Conservation (phyloP, 1,140 invertebrate species). For the Drosophila yakuba region DNA sequence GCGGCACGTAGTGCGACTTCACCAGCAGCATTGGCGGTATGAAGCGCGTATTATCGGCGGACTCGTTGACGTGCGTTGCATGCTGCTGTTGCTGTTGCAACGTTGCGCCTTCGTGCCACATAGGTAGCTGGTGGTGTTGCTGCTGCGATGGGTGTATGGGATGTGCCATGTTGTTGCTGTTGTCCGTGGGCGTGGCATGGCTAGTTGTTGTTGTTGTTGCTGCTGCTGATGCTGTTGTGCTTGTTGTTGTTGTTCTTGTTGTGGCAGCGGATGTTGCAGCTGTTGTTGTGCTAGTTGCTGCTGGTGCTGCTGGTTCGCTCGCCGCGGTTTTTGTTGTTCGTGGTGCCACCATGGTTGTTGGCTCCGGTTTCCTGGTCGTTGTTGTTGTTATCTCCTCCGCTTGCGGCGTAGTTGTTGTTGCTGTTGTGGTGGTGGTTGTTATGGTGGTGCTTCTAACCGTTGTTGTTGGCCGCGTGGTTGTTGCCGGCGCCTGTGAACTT, state of each 20-base stretch:
- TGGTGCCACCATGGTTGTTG: slow-evolving; percentile 6
- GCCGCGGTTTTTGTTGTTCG: slow-evolving; percentile 10
- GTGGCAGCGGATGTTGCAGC: neutral
- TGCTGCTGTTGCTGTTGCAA: slow-evolving; percentile 31
- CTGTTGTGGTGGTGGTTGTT: slow-evolving; percentile 9
- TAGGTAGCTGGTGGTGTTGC: slow-evolving; percentile 26
- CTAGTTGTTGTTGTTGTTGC: slow-evolving; percentile 10
- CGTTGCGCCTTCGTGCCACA: slow-evolving; percentile 14
- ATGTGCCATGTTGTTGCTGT: slow-evolving; percentile 14
- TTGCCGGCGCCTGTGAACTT: slow-evolving; percentile 14
- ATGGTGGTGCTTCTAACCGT: slow-evolving; percentile 6
- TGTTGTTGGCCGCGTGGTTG: slow-evolving; percentile 1
- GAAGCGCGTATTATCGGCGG: slow-evolving; percentile 80
- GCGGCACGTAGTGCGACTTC: slow-evolving; percentile 82
- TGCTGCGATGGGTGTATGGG: slow-evolving; percentile 37
- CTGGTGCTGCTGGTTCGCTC: neutral
- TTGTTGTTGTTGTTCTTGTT: slow-evolving; percentile 5
- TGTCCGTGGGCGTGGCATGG: slow-evolving; percentile 1
- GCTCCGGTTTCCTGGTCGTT: slow-evolving; percentile 4
- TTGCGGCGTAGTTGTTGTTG: slow-evolving; percentile 7
- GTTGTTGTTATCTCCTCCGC: slow-evolving; percentile 11
- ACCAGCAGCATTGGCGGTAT: slow-evolving; percentile 84
- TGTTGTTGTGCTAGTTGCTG: slow-evolving; percentile 4
- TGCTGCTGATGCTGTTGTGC: slow-evolving; percentile 1
- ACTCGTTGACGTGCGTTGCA: slow-evolving; percentile 69